These are phyloP conservation scores for Trididemnum clinides DNA, from an alignment of 23 tunicate genomes.

Conservation along the genomic window DNA sequence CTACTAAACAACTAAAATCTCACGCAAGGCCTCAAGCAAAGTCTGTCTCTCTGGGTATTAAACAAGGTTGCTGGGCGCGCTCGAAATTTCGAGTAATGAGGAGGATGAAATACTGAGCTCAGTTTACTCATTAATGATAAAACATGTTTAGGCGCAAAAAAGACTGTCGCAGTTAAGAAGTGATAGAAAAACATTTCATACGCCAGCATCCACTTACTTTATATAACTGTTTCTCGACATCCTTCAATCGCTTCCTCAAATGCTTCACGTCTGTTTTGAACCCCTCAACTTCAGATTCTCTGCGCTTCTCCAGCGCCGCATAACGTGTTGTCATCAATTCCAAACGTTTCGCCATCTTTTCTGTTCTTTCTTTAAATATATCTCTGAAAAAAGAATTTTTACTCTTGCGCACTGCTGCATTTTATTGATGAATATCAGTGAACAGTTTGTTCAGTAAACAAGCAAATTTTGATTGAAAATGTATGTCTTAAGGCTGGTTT, in stretches of 20 bases:
- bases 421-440: too few relatives aligned
- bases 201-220: conserved; percentile 23
- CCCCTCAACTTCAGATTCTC: conserved; percentile 91
- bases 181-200: too few relatives aligned
- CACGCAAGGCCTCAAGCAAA: neutral
- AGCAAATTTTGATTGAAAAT: too few relatives aligned
- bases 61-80: neutral
- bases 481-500: too few relatives aligned
- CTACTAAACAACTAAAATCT: too few relatives aligned
- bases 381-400: conserved; percentile 66
- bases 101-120: too few relatives aligned
- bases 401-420: too few relatives aligned
- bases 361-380: conserved; percentile 85
- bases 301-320: conserved; percentile 84
- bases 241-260: conserved; percentile 77
- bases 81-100: too few relatives aligned
- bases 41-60: neutral
- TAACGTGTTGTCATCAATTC: conserved; percentile 86
- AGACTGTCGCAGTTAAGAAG: too few relatives aligned
- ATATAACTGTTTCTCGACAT: conserved; percentile 91
- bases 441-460: too few relatives aligned
- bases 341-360: conserved; percentile 79
- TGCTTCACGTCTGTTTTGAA: conserved; percentile 88
- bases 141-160: neutral
- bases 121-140: neutral